These are phyloP conservation scores for Oceanites oceanicus DNA, from an alignment of 2,113 vertebrate genomes.

Conservation along the genomic window DNA sequence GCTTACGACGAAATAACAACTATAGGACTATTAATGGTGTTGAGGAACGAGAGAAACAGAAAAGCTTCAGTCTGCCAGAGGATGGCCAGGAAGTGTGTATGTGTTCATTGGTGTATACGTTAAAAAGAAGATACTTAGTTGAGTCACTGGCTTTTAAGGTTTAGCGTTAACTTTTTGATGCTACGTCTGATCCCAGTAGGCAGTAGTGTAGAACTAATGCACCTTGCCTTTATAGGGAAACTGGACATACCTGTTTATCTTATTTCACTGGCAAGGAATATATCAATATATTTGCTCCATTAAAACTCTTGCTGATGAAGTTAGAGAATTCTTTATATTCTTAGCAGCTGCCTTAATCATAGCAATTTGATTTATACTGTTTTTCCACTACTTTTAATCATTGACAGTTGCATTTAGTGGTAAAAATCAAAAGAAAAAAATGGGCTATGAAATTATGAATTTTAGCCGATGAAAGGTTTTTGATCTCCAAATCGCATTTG, in stretches of 20 bases:
- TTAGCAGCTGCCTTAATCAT: not conserved
- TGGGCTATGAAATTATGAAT: not conserved
- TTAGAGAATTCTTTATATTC: not conserved
- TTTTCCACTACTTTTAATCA: not conserved
- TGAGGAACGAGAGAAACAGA: not conserved
- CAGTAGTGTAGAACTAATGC: not conserved
- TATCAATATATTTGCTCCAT: slow-evolving; percentile 16
- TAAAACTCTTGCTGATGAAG: not conserved
- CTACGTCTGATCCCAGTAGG: not conserved
- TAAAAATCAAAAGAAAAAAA: not conserved
- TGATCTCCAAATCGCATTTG: not conserved
- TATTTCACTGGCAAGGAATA: not conserved
- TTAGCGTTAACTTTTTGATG: slow-evolving; percentile 3
- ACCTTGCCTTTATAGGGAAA: slow-evolving; percentile 26
- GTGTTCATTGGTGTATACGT: not conserved
- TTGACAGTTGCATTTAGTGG: not conserved
- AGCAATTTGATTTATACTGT: not conserved
- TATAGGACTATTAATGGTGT: not conserved
- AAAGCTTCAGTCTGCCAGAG: not conserved
- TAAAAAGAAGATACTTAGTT: not conserved
- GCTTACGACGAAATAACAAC: slow-evolving; percentile 1
- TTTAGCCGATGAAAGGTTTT: not conserved
- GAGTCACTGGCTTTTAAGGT: not conserved
- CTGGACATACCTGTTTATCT: slow-evolving; percentile 62
- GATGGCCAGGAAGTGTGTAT: not conserved